These are phyloP conservation scores for Polymixis lichenea DNA, from an alignment of 2,888 invertebrate species.

Conservation along the genomic window DNA sequence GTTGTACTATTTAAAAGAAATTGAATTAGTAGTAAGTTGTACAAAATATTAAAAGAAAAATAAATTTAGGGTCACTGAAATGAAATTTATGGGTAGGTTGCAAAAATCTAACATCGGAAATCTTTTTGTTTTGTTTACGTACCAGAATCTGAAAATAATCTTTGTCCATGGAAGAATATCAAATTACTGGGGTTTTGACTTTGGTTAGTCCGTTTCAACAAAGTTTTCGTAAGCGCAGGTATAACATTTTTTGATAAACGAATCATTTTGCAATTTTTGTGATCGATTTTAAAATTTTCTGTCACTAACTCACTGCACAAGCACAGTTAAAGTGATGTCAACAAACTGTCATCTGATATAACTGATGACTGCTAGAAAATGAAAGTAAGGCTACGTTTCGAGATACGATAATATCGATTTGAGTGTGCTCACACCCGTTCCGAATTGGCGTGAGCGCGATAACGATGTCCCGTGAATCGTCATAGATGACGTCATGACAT, in stretches of 20 bases:
- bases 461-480: too few species aligned
- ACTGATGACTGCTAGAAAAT: too few species aligned
- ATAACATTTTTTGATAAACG: constrained; percentile 78
- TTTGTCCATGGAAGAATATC: constrained; percentile 73
- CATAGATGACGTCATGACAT: too few species aligned
- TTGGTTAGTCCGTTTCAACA: constrained; percentile 68
- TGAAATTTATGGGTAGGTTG: not conserved
- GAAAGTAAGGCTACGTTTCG: too few species aligned
- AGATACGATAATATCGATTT: too few species aligned
- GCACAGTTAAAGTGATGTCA: too few species aligned
- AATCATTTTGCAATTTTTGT: constrained; percentile 77
- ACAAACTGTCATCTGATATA: too few species aligned
- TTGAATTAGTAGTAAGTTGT: not conserved
- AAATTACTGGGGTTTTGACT: constrained; percentile 71
- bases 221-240: constrained; percentile 74
- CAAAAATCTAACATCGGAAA: constrained; percentile 6
- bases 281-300: constrained; percentile 47
- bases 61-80: not conserved
- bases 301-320: constrained; percentile 13
- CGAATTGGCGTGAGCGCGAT: too few species aligned
- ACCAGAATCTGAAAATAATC: constrained; percentile 80
- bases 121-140: constrained; percentile 64
- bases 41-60: not conserved
- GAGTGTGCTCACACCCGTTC: too few species aligned
- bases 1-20: not conserved